Evolutionary conservation across 2,113 vertebrate genomes (phyloP).

Genomic region (Eira barbara): DNA sequence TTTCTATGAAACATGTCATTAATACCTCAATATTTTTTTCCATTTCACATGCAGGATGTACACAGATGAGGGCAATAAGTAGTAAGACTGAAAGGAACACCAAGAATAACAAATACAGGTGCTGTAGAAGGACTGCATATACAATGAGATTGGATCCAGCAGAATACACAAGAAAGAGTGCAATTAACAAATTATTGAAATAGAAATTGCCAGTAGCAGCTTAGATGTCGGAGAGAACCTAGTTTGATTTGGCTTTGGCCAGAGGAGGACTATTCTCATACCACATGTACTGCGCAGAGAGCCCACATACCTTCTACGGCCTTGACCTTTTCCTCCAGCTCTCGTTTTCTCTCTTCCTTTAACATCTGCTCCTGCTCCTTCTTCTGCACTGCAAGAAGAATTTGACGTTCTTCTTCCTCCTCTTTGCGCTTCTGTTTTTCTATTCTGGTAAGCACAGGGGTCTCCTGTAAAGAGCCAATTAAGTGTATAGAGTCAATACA

Average conservation of each 20-base stretch:
- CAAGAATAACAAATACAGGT: neutral
- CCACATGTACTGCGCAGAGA: neutral
- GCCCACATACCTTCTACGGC: conserved; percentile 90
- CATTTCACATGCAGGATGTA: neutral
- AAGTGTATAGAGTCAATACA: neutral
- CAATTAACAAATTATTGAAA: neutral
- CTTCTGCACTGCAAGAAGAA: conserved; percentile 92
- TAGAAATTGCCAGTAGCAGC: neutral
- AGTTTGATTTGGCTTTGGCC: neutral
- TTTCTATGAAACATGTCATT: neutral
- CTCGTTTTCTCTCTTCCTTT: conserved; percentile 92
- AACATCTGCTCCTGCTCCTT: conserved; percentile 93
- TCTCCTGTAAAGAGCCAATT: conserved; percentile 78
- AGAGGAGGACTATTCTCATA: too few species aligned
- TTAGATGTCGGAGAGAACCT: neutral
- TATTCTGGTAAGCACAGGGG: conserved; percentile 78
- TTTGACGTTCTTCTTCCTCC: conserved; percentile 91
- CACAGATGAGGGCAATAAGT: neutral
- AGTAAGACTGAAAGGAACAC: neutral
- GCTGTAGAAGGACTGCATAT: neutral
- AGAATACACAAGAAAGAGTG: neutral
- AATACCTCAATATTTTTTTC: neutral
- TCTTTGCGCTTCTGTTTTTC: conserved; percentile 91
- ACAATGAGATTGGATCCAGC: neutral
- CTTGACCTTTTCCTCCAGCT: conserved; percentile 93